phyloP scores from a whole-genome alignment of 2,888 invertebrate genomes.

The Cybosia mesomella region DNA sequence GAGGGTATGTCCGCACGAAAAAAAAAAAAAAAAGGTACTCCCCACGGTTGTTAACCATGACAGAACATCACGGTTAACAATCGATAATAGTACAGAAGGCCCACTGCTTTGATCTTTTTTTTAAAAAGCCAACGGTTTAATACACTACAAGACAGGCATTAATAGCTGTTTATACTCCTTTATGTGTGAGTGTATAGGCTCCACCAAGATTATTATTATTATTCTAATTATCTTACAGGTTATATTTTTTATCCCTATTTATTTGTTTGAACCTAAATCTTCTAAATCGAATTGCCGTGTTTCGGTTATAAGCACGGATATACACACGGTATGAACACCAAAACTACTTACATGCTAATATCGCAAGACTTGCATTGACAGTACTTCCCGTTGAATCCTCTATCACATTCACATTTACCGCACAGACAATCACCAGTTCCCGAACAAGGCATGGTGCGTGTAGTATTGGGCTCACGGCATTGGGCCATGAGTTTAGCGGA shows the following conservation, averaged over 20 bases:
- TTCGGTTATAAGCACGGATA: no score
- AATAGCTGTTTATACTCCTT: no score
- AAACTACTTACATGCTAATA: constrained; percentile 74
- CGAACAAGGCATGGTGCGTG: constrained; percentile 85
- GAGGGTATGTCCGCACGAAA: no score
- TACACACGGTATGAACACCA: no score
- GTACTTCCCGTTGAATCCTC: constrained; percentile 86
- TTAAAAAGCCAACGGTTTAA: background rate
- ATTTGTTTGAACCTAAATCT: no score
- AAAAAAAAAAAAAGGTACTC: no score
- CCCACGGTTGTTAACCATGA: no score
- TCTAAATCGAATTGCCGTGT: no score
- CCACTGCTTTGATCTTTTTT: background rate
- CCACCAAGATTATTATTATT: no score
- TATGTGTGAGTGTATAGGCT: no score
- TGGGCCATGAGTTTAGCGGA: constrained; percentile 73
- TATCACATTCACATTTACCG: constrained; percentile 91
- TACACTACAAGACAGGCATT: background rate
- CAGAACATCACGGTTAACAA: background rate
- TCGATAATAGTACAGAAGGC: background rate
- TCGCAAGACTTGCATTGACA: constrained; percentile 89
- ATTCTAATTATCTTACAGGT: no score
- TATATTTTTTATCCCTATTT: no score
- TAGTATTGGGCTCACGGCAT: constrained; percentile 74
- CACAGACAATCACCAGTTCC: constrained; percentile 93